Conservation (phyloP, 2,888 invertebrate genomes). For the Campaea margaritaria region DNA sequence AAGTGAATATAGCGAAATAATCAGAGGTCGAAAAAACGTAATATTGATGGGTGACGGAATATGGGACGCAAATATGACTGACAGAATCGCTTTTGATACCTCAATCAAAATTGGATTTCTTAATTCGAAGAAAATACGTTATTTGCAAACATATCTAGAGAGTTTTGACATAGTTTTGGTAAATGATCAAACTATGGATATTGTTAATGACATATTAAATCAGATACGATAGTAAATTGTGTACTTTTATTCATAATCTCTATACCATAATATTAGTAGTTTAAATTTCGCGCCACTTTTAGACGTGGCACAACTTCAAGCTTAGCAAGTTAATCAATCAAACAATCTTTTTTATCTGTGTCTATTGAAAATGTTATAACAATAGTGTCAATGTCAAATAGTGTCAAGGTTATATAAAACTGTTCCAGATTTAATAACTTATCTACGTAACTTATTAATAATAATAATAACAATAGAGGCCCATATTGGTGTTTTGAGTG, state of each 20-base stretch:
- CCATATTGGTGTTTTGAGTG: no score
- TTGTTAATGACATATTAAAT: neutral
- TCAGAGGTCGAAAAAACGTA: neutral
- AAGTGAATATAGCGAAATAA: neutral
- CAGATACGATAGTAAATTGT: neutral
- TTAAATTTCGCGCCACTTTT: no score
- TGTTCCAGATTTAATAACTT: no score
- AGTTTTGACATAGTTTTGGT: slow-evolving; percentile 4
- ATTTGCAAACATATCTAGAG: slow-evolving; percentile 1
- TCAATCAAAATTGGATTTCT: slow-evolving; percentile 4
- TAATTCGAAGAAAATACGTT: neutral
- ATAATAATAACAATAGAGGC: no score
- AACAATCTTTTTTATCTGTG: no score
- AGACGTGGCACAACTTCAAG: no score
- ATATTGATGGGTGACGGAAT: slow-evolving; percentile 4
- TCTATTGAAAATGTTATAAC: no score
- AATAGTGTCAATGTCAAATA: no score
- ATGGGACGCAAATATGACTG: slow-evolving; percentile 2
- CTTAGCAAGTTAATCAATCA: no score
- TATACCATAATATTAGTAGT: no score
- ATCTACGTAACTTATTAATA: no score
- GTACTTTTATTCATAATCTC: neutral
- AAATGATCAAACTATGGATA: slow-evolving; percentile 3
- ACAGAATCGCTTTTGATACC: neutral
- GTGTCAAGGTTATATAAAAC: no score